Evolutionary conservation across 2,888 invertebrate species (phyloP), one percentile per base, ranked within the genome.

Genomic region (Parnassius apollo): DNA sequence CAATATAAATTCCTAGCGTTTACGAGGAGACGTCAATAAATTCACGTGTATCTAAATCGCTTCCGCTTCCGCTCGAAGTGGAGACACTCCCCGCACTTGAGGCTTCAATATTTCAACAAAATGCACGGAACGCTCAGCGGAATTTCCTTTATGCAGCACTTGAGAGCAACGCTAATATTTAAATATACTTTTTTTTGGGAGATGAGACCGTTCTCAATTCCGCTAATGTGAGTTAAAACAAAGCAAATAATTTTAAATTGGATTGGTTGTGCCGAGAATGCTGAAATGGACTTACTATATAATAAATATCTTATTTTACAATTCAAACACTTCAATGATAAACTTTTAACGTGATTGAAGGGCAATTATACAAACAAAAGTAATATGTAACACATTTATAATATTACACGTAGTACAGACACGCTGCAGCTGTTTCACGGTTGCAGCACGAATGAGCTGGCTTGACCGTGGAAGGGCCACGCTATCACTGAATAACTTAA

Each of bases 71-170:
- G 71, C 76, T 71, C 0, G 4, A 57, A 71, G n/a, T 70, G 22
- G n/a, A 12, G 50, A 73, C 71, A n/a, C 48, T 67, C 62, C 67
- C 59, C 46, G 61, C 62, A 65, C 63, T 58, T 63, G 57, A 65
- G 71, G 76, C 80, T 85, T 83, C 81, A 83, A 83, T 86, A 83
- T 84, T 83, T 82, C 79, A 76, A 78, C 79, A 75, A 77, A 79
- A 80, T 76, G 80, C 77, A 76, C 74, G 74, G 71, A 69, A 75
- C 70, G 75, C 76, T 74, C 73, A 75, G 73, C 73, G 71, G 74
- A 74, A 75, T 79, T 81, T 74, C 75, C 76, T 81, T 80, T 78
- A 82, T 79, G 77, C 75, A 66, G 68, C 72, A 69, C 63, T 61
- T 51, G 63, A 68, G 68, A 66, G 69, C 71, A 65, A 57, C 67